Evolutionary conservation across 2,113 vertebrate species (phyloP).

Genomic region (Lichenostomus cassidix): DNA sequence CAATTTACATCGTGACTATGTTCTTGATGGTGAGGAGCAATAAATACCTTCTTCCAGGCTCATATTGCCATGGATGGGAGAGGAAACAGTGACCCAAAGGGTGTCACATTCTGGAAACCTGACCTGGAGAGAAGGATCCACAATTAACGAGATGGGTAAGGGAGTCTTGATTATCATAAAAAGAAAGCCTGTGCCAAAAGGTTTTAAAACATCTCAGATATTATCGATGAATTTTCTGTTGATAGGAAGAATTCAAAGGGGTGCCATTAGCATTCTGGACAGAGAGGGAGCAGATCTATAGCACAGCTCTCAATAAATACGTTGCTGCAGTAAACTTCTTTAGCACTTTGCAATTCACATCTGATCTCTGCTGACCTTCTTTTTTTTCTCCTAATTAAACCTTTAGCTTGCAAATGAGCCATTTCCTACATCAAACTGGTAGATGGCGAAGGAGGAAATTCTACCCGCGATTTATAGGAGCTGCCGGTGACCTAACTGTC

Average conservation of each 20-base stretch:
- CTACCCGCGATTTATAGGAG: conserved; percentile 26
- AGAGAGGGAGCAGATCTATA: conserved; percentile 20
- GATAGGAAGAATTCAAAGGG: not conserved
- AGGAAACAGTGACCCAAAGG: not conserved
- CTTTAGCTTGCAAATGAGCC: conserved; percentile 61
- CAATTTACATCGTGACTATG: not conserved
- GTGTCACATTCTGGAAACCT: conserved; percentile 53
- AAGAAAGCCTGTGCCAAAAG: not conserved
- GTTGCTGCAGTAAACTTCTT: conserved; percentile 26
- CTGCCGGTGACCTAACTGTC: conserved; percentile 10
- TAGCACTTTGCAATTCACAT: conserved; percentile 60
- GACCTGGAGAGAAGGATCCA: conserved; percentile 7
- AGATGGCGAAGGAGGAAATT: conserved; percentile 18
- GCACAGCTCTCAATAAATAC: not conserved
- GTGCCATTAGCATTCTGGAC: conserved; percentile 13
- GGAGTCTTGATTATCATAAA: conserved; percentile 24
- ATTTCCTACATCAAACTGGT: conserved; percentile 44
- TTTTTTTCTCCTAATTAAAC: conserved; percentile 64
- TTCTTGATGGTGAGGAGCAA: not conserved
- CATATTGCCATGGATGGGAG: not conserved
- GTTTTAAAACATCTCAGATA: not conserved
- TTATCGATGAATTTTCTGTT: not conserved
- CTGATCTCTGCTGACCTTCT: conserved; percentile 55
- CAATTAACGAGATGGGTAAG: conserved; percentile 14
- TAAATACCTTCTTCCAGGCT: conserved; percentile 35